phyloP scores from a whole-genome alignment of 37 sponge, comb jelly and placozoan genomes.

The Petrosia ficiformis region DNA sequence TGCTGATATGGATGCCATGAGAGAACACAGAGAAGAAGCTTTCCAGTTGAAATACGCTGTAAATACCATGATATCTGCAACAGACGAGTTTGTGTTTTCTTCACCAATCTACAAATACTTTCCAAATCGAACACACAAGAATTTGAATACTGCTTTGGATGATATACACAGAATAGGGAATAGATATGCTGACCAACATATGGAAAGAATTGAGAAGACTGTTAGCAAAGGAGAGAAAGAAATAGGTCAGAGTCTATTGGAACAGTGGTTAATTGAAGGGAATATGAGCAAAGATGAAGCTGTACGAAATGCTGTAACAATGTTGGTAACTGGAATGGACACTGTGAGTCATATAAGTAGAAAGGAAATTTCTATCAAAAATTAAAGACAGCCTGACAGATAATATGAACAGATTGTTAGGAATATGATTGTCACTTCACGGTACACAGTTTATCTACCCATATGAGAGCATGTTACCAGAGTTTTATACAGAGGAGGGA shows the following conservation, averaged over 20 bases:
- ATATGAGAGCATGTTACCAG: too few relatives aligned
- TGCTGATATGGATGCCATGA: conserved; percentile 1
- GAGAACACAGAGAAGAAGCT: not conserved
- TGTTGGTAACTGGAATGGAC: conserved; percentile 49
- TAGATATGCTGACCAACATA: not conserved
- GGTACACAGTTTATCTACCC: too few relatives aligned
- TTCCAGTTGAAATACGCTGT: not conserved
- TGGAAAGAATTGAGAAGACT: not conserved
- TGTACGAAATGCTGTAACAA: conserved; percentile 16
- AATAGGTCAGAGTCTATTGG: conserved; percentile 16
- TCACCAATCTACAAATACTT: conserved; percentile 8
- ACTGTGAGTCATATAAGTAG: conserved; percentile 40
- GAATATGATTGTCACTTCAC: too few relatives aligned
- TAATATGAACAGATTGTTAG: too few relatives aligned
- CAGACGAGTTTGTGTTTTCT: not conserved
- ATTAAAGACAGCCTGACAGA: too few relatives aligned
- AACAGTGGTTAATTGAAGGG: conserved; percentile 48
- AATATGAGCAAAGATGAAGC: conserved; percentile 20
- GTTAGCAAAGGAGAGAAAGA: not conserved
- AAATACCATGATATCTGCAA: not conserved
- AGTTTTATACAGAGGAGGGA: too few relatives aligned
- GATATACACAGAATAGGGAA: not conserved
- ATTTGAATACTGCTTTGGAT: not conserved
- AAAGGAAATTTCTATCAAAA: too few relatives aligned
- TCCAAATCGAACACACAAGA: not conserved